Percentiles rank a stretch among this genome's conserved stretches.
phyloP scores from a whole-genome alignment of 2,113 vertebrate species.

The Polypterus senegalus region DNA sequence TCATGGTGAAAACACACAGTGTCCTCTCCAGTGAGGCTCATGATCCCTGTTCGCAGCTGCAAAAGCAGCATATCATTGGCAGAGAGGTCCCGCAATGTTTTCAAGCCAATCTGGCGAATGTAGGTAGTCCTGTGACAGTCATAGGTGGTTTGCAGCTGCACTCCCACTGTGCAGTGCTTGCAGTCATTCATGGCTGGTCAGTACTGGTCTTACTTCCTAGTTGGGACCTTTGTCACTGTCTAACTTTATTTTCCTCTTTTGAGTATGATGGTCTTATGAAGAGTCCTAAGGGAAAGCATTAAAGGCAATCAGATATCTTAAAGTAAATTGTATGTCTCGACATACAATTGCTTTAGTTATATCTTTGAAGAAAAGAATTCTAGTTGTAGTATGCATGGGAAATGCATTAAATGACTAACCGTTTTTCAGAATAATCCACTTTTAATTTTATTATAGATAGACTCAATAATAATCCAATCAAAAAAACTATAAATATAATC shows the following conservation, averaged over 20 bases:
- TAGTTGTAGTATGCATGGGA: too few relatives aligned
- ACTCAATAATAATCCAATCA: too few relatives aligned
- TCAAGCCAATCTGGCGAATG: constrained; percentile 51
- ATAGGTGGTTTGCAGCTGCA: constrained; percentile 46
- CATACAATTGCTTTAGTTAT: too few relatives aligned
- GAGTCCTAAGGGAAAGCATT: constrained; percentile 35
- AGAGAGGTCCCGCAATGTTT: constrained; percentile 46
- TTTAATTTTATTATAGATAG: too few relatives aligned
- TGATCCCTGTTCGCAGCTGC: constrained; percentile 51
- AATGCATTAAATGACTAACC: too few relatives aligned
- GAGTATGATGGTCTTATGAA: constrained; percentile 22
- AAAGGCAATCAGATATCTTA: constrained; percentile 27
- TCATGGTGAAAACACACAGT: constrained; percentile 60
- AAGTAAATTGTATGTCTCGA: too few relatives aligned
- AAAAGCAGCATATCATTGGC: constrained; percentile 52
- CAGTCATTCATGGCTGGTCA: constrained; percentile 26
- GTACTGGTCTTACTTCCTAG: constrained; percentile 1
- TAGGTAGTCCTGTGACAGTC: constrained; percentile 57
- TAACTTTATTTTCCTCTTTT: constrained; percentile 17
- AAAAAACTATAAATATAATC: too few relatives aligned
- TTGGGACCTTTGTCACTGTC: constrained; percentile 14
- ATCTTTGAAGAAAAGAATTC: too few relatives aligned
- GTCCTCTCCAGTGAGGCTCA: constrained; percentile 46
- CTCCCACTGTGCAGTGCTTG: constrained; percentile 57
- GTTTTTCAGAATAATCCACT: too few relatives aligned